Base-by-base conservation (phyloP, 2,888 invertebrate genomes). In the Meganola albula region DNA sequence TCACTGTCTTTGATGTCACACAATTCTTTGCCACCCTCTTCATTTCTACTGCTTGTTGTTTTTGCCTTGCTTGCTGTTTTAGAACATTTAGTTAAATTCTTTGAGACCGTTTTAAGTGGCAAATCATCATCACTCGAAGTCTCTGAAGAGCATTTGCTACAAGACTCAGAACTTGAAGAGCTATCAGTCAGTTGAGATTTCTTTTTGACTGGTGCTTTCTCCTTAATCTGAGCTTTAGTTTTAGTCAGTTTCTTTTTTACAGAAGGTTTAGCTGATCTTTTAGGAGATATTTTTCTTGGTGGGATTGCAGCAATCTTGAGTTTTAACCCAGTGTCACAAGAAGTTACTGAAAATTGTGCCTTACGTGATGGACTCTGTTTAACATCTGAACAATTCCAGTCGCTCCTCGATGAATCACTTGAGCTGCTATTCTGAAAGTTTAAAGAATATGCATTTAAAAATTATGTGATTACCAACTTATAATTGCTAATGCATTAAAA, bases 291-390 rank as follows among this genome's bases (percentile, higher is more conserved):
- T 62, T 66, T 88, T 26, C 73, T 58, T n/a, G 87, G 87, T 26
- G 86, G 87, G 40, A 90, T 88, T 23, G 89, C 89, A 44, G 89
- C 89, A 35, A 90, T 89, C 53, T 89, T 90, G 28, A 90, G 75
- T 41, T 89, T 87, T 31, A 90, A 62, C 10, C 89, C 89, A 24
- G 89, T 88, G 24, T 89, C 89, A 64, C 89, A 87, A 37, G 87
- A 89, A 23, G 89, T 90, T 14, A 90, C 89, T 6, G 89, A 89
- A 65, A 90, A 90, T 56, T 89, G 89, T 27, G 84, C 72, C 48
- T 85, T 85, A 25, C 61, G 63, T 21, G 67, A 58, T 20, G 69
- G 58, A 35, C 60, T 61, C 44, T 74, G 74, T 47, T 80, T 82
- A 13, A 63, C 54, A 29, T 71, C 64, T 2, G 74, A 63, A 44